phyloP scores from a whole-genome alignment of 2,113 vertebrate species.

The Rhea americana region DNA sequence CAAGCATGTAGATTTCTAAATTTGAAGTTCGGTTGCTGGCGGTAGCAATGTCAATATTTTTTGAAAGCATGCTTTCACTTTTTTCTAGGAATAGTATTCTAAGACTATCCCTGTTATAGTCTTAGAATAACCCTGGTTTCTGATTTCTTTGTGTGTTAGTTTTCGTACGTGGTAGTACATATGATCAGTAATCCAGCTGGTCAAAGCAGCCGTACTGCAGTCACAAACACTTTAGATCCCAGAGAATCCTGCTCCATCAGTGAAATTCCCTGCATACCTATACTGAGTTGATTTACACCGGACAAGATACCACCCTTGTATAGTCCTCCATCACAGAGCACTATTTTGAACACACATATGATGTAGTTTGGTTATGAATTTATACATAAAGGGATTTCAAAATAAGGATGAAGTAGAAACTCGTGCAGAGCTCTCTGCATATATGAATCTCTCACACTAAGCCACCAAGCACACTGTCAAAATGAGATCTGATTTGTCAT shows the following conservation, averaged over 20 bases:
- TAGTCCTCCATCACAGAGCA: neutral
- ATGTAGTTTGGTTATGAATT: neutral
- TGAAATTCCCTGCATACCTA: neutral
- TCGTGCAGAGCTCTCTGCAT: neutral
- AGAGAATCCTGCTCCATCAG: neutral
- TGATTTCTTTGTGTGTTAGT: neutral
- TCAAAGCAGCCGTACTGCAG: neutral
- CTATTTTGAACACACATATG: neutral
- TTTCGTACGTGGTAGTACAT: neutral
- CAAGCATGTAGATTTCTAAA: neutral
- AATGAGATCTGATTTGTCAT: conserved; percentile 16
- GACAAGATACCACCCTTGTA: neutral
- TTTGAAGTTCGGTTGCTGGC: neutral
- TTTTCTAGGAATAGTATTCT: neutral
- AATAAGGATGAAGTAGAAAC: neutral
- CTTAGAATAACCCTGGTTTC: neutral
- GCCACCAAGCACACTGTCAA: neutral
- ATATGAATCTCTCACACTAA: neutral
- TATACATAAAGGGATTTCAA: neutral
- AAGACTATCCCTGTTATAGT: neutral
- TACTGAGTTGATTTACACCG: neutral
- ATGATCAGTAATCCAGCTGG: neutral
- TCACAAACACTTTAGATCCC: neutral
- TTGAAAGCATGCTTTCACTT: neutral
- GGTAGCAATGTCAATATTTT: neutral